Conservation (phyloP, 2,797 vertebrate species). For the Myoxocephalus aenaeus region DNA sequence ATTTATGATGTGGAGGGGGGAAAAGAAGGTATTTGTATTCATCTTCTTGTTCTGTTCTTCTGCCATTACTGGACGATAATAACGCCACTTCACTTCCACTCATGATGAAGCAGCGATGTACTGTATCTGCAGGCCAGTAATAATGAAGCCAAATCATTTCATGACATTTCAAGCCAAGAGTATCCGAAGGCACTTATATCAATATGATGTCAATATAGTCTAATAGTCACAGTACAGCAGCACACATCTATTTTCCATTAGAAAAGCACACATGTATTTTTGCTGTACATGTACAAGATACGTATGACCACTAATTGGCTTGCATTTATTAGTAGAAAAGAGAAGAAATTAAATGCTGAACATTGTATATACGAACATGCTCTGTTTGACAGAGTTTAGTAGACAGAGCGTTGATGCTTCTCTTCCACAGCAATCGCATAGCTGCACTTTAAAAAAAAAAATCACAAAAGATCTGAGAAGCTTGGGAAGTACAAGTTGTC, state of each 20-base stretch:
- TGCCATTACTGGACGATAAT: not conserved
- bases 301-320: conserved; percentile 28
- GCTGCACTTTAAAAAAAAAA: conserved; percentile 47
- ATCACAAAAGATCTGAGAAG: conserved; percentile 4
- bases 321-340: conserved; percentile 23
- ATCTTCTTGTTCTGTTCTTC: conserved; percentile 18
- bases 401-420: conserved; percentile 12
- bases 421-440: conserved; percentile 4
- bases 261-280: conserved; percentile 54
- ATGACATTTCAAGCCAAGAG: conserved; percentile 32
- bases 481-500: not conserved
- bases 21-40: conserved; percentile 27
- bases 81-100: not conserved
- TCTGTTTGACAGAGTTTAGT: conserved; percentile 3
- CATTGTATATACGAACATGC: not conserved
- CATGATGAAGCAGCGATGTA: conserved; percentile 33
- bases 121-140: conserved; percentile 13
- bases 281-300: conserved; percentile 26
- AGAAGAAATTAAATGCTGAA: conserved; percentile 4
- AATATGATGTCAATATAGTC: conserved; percentile 7
- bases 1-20: conserved; percentile 30
- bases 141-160: conserved; percentile 34
- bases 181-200: conserved; percentile 20
- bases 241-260: conserved; percentile 54
- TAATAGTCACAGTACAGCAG: conserved; percentile 33